Base-by-base conservation (phyloP, 2,888 invertebrate species). In the Hydraecia micacea region DNA sequence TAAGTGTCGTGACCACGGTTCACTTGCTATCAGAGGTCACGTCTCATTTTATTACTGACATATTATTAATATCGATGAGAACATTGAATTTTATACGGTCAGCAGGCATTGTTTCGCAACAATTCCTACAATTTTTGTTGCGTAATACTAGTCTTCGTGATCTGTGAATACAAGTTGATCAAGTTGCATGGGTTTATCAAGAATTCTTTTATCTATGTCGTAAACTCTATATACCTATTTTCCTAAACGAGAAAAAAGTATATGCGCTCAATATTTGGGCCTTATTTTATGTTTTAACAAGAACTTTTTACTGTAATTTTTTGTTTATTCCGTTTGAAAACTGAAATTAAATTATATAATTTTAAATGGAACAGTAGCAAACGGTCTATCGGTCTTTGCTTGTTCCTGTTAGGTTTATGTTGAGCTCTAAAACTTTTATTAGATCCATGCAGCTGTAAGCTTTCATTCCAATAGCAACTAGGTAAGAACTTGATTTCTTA, bases 1-100 rank as follows among this genome's bases (percentile, higher is more conserved):
- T 94, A 96, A 96, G 95, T 96, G 96, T 96, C 92, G 93, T 91
- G 92, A 90, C 91, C 91, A 92, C 92, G 93, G 95, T 92, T 95
- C 96, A 94, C 87, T 89, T 91, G 88, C 91, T 96, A 96, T 96
- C 96, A 90, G 77, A 88, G 96, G 96, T 96, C 96, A 94, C 91
- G 94, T 94, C 94, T 93, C 91, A 95, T 94, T 96, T 95, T 95
- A 96, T 96, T 95, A 93, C 93, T 94, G 95, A 95, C 95, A 95
- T 96, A 95, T 96, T 95, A 95, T 93, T 95, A 95, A 95, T 95
- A 96, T 94, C 93, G 91, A 91, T 90, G 92, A 91, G 94, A 95
- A 95, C 94, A 95, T 95, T 95, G 93, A 95, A 96, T 95, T 94
- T 93, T 92, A 93, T 92, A 92, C 92, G 91, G 75, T 77, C 90